Conservation (phyloP, 1,140 invertebrate genomes). For the Drosophila malerkotliana region DNA sequence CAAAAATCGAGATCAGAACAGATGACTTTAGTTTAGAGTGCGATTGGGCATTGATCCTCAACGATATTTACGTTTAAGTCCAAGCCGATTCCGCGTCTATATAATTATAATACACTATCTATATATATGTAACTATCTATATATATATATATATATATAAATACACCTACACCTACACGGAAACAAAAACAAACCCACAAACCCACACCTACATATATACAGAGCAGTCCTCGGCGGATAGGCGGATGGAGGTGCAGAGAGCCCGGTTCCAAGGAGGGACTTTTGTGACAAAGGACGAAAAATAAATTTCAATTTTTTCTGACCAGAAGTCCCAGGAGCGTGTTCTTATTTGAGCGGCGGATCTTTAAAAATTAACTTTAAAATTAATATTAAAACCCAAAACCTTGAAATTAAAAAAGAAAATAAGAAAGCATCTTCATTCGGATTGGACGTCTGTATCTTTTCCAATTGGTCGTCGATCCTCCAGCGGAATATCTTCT, state of each 20-base stretch:
- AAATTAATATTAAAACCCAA: no score
- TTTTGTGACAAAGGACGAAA: constrained; percentile 42
- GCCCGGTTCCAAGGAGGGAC: constrained; percentile 3
- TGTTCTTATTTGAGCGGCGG: neutral
- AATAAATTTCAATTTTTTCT: constrained; percentile 61
- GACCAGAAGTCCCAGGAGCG: constrained; percentile 23
- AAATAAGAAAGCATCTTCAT: no score
- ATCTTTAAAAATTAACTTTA: neutral
- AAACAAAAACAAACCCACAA: constrained; percentile 1
- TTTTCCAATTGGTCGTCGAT: no score
- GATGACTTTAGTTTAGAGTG: constrained; percentile 24
- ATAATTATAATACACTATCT: constrained; percentile 4
- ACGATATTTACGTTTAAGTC: constrained; percentile 34
- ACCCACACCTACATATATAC: constrained; percentile 2
- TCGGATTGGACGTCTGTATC: no score
- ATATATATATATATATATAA: constrained; percentile 29
- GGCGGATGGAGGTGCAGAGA: neutral
- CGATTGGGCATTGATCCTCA: constrained; percentile 39
- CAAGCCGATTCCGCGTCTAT: constrained; percentile 28
- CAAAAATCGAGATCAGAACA: constrained; percentile 8
- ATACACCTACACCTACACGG: neutral
- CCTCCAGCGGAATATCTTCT: no score
- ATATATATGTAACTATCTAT: constrained; percentile 29
- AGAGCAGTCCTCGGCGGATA: neutral
- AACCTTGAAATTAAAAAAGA: no score